Base-by-base conservation (phyloP, 2,797 vertebrate genomes). In the Enteromius thamalakanensis region DNA sequence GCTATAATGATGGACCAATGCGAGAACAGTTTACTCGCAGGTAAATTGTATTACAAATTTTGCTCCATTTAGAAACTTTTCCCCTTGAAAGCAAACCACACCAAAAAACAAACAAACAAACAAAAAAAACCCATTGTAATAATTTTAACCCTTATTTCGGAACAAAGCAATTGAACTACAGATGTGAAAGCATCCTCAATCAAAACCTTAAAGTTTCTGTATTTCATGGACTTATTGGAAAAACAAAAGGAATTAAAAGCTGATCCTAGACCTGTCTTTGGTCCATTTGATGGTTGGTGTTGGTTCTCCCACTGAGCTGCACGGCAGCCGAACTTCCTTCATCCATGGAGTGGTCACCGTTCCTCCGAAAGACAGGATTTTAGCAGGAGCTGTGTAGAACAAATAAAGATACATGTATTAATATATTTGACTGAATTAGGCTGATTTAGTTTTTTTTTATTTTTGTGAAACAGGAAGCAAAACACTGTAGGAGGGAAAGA, bases 321-420 rank as follows among this genome's bases (percentile, higher is more conserved):
- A 99, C 0, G 97, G 97, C 85, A 99, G 93, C 17, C 97, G 94
- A 64, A 99, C 97, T 0, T 99, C 98, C 91, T 97, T 99, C 97
- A 99, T 99, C 98, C 98, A 99, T 0, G 98, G 98, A 0, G 98
- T 98, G 9, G 97, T 99, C 85, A 99, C 96, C 0, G 97, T 98
- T 79, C 98, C 98, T 1, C 98, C 98, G 0, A 99, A 99, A 0
- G 98, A 99, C 84, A 99, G 95, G 89, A 99, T 99, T 93, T 99
- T 99, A 77, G 98, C 98, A 0, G 98, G 98, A 60, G 97, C 98
- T 99, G 82, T 55, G 8, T 74, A 37, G 10, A 7, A 82, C 37
- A 77, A 11, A 79, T 19, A 81, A 40, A 74, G 23, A 81, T 23
- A 69, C 4, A 70, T 12, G 19, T 15, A 49, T 17, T 8, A 70